Conservation (phyloP, 2,888 invertebrate species). For the Lasius fuliginosus region DNA sequence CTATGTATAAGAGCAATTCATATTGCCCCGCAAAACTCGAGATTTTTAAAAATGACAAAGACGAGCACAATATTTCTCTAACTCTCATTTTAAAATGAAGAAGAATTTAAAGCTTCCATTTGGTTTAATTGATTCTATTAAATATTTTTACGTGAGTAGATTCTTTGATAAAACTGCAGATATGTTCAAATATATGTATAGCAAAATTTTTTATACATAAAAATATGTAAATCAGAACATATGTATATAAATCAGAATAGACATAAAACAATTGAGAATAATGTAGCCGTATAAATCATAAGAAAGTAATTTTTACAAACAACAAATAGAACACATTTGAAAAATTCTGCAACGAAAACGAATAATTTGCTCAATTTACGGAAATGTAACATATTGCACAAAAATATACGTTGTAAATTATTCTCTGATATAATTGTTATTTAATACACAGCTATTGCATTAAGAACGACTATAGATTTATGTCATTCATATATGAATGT, state of each 20-base stretch:
- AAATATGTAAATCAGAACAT: not conserved
- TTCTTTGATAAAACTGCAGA: slow-evolving; percentile 3
- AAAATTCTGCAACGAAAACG: not conserved
- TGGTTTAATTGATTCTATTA: not conserved
- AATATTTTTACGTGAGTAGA: not conserved
- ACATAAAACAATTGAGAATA: not conserved
- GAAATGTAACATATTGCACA: not conserved
- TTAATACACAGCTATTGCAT: not conserved
- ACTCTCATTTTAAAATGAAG: not conserved
- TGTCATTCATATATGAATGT: not conserved
- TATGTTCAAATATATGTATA: not conserved
- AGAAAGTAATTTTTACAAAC: not conserved
- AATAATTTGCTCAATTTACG: slow-evolving; percentile 12
- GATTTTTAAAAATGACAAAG: not conserved
- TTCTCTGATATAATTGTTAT: not conserved
- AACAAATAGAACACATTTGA: not conserved
- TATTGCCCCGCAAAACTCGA: not conserved
- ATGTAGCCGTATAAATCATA: not conserved
- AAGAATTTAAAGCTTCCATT: not conserved
- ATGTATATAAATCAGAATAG: not conserved
- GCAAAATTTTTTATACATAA: not conserved
- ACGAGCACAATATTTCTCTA: not conserved
- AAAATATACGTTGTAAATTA: not conserved
- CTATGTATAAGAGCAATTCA: not conserved
- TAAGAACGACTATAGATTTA: not conserved